Evolutionary conservation across 2,888 invertebrate species (phyloP).

Genomic region (Parasteatoda lunata): DNA sequence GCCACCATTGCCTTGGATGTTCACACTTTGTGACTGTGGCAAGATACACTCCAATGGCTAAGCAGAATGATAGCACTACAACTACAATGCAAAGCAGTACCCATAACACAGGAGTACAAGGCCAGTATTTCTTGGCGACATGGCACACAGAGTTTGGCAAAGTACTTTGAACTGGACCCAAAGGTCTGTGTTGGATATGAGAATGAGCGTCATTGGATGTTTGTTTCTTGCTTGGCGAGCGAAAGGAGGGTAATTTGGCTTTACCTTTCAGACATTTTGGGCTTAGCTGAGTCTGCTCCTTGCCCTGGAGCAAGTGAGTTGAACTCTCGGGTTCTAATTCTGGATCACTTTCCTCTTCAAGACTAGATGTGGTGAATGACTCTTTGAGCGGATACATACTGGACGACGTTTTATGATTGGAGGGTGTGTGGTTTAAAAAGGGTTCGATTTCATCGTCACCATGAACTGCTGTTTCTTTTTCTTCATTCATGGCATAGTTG

Average conservation of each 20-base stretch:
- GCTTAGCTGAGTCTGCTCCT: conserved; percentile 3
- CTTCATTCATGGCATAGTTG: conserved; percentile 43
- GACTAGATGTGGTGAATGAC: conserved; percentile 29
- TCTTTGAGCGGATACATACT: conserved; percentile 38
- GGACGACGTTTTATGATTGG: conserved; percentile 20
- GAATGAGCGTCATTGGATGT: conserved; percentile 33
- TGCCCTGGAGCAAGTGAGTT: conserved; percentile 39
- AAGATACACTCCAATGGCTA: conserved; percentile 23
- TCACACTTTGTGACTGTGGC: conserved; percentile 2
- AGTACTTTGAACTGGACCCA: conserved; percentile 36
- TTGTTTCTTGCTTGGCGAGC: conserved; percentile 50
- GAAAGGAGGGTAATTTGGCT: conserved; percentile 36
- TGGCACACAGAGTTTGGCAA: conserved; percentile 20
- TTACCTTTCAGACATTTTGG: conserved; percentile 41
- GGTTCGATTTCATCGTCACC: conserved; percentile 48
- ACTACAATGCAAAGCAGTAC: conserved; percentile 14
- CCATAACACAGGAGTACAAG: conserved; percentile 6
- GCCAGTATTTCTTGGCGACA: conserved; percentile 12
- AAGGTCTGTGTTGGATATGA: conserved; percentile 50
- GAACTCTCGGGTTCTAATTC: conserved; percentile 52
- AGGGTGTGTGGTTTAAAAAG: conserved; percentile 29
- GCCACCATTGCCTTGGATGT: conserved; percentile 81
- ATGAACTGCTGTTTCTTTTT: conserved; percentile 24
- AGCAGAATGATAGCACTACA: neutral
- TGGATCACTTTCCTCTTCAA: conserved; percentile 47